phyloP scores from a whole-genome alignment of 2,113 vertebrate species.

The Elephantulus edwardii region DNA sequence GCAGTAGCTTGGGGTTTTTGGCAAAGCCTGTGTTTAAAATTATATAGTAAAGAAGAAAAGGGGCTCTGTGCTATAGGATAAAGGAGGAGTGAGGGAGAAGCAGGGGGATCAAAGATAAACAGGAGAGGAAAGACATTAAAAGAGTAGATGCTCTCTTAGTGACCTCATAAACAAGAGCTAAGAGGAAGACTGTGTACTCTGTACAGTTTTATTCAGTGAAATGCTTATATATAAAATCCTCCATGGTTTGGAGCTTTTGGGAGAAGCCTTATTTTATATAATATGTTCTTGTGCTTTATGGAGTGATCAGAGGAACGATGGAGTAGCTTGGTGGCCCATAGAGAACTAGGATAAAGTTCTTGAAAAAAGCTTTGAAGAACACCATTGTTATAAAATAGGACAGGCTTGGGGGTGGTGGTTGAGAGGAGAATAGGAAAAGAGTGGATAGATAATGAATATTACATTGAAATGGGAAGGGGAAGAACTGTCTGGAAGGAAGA shows the following conservation, averaged over 20 bases:
- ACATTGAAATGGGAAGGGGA: no score
- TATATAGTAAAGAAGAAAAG: slow-evolving; percentile 44
- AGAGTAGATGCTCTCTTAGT: neutral
- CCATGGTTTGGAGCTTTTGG: neutral
- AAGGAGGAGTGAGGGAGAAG: neutral
- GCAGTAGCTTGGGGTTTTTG: slow-evolving; percentile 56
- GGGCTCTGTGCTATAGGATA: neutral
- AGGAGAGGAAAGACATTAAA: slow-evolving; percentile 4
- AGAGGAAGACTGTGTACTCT: neutral
- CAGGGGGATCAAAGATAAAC: slow-evolving; percentile 9
- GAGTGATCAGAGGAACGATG: neutral
- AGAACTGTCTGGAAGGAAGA: no score
- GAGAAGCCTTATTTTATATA: neutral
- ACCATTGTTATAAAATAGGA: no score
- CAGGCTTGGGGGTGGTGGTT: no score
- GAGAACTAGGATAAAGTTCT: neutral
- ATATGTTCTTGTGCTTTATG: neutral
- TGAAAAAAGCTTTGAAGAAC: neutral
- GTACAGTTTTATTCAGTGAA: slow-evolving; percentile 35
- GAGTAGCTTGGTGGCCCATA: neutral
- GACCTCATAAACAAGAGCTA: slow-evolving; percentile 29
- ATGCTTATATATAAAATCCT: slow-evolving; percentile 6
- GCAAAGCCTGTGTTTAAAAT: slow-evolving; percentile 55
- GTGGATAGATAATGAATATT: no score
- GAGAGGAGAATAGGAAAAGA: no score